Base-by-base conservation (phyloP, 2,888 invertebrate species). In the Furcula furcula region DNA sequence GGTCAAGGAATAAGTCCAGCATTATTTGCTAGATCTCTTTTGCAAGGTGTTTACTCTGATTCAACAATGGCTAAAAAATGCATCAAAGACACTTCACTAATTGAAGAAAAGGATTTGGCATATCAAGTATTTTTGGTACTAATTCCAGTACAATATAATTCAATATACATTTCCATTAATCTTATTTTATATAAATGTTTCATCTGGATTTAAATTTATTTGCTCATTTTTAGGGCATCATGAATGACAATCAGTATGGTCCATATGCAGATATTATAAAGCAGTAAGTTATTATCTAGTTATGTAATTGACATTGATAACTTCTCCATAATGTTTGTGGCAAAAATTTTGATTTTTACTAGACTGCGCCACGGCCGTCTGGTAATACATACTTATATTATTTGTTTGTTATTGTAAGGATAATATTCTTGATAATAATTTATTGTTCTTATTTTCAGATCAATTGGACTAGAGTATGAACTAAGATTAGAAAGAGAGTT, bases 401-500 rank as follows among this genome's bases (percentile, higher is more conserved):
- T n/a, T n/a, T n/a, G n/a, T n/a, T n/a, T n/a, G n/a, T n/a, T n/a
- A n/a, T n/a, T n/a, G n/a, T n/a, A n/a, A n/a, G n/a, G n/a, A n/a
- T n/a, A n/a, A n/a, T n/a, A n/a, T n/a, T n/a, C n/a, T n/a, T n/a
- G n/a, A n/a, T n/a, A n/a, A n/a, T n/a, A n/a, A n/a, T n/a, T n/a
- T n/a, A n/a, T n/a, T n/a, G n/a, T n/a, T n/a, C n/a, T n/a, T n/a
- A n/a, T 45, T 81, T 88, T 33, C 63, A 94, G 94, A 53, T 93
- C 93, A 6, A 87, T 97, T 43, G 97, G 97, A 0, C 91, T 94
- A 65, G 96, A 98, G 70, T 96, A 97, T 81, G 98, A 98, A 83
- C 76, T 93, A 23, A 91, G 93, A 66, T 77, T 96, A 34, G 91
- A 93, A 67, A 86, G 91, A 59, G 91, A 91, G 65, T 80, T 94